Conservation (phyloP, 2,797 vertebrate genomes). For the Geotrypetes seraphini region DNA sequence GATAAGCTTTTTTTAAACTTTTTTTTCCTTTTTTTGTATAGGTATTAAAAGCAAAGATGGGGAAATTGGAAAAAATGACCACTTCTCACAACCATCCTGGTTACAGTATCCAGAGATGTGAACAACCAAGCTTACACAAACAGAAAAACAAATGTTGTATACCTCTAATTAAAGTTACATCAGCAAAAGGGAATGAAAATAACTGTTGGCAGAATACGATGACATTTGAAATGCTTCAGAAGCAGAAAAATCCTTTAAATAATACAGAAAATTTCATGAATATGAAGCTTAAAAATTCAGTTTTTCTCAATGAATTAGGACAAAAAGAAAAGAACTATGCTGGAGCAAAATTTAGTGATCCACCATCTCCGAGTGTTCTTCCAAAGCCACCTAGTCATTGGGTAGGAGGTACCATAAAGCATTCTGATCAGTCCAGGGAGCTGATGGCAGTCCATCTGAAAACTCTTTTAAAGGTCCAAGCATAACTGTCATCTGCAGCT, state of each 20-base stretch:
- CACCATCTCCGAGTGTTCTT: slow-evolving; percentile 85
- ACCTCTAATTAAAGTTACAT: slow-evolving; percentile 35
- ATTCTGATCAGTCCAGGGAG: slow-evolving; percentile 65
- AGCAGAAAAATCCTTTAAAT: slow-evolving; percentile 63
- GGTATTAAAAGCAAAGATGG: slow-evolving; percentile 61
- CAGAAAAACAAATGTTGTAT: slow-evolving; percentile 52
- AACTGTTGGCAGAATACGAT: slow-evolving; percentile 49
- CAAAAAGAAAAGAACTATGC: slow-evolving; percentile 84
- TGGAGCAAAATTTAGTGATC: slow-evolving; percentile 88
- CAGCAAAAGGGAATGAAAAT: slow-evolving; percentile 55
- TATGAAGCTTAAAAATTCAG: slow-evolving; percentile 30
- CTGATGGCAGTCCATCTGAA: slow-evolving; percentile 84
- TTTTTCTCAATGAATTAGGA: slow-evolving; percentile 42
- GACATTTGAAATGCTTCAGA: slow-evolving; percentile 29
- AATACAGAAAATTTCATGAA: slow-evolving; percentile 52
- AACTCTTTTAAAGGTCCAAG: slow-evolving; percentile 82
- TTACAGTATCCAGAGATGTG: slow-evolving; percentile 54
- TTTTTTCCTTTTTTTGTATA: slow-evolving; percentile 34
- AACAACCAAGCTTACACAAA: slow-evolving; percentile 56
- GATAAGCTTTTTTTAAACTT: background rate
- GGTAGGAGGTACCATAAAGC: slow-evolving; percentile 62
- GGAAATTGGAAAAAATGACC: slow-evolving; percentile 51
- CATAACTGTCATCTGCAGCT: background rate
- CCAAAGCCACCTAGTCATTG: slow-evolving; percentile 91
- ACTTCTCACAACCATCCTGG: slow-evolving; percentile 42